A percentile compares a stretch with the other conserved stretches of the same genome.
Conservation (phyloP, 2,113 vertebrate genomes). For the Microcebus jonahi region DNA sequence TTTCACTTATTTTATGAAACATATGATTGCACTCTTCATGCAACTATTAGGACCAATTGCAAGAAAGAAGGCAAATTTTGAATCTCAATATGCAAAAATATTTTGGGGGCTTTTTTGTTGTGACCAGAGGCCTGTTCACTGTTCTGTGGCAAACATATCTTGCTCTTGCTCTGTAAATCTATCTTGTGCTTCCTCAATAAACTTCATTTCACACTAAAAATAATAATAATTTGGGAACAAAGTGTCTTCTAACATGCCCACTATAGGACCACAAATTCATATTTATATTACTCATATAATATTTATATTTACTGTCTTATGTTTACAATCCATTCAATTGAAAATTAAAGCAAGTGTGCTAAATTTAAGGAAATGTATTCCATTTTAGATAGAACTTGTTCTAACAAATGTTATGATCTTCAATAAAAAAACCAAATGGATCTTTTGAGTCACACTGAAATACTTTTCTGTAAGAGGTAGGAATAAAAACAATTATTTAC, state of each 20-base stretch:
- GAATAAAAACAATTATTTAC: not conserved
- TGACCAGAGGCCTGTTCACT: too few relatives aligned
- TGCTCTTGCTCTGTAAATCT: too few relatives aligned
- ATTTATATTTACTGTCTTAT: not conserved
- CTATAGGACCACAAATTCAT: not conserved
- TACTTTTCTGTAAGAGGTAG: not conserved
- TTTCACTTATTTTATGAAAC: not conserved
- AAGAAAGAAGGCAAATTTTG: not conserved
- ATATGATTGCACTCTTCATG: not conserved
- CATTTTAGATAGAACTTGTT: not conserved
- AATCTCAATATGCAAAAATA: constrained; percentile 28
- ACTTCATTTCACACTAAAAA: too few relatives aligned
- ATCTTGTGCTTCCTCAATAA: too few relatives aligned
- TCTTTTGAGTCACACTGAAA: not conserved
- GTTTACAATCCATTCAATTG: not conserved
- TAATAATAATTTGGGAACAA: not conserved
- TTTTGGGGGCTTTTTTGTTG: not conserved
- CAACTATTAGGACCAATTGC: not conserved
- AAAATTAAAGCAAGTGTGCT: not conserved
- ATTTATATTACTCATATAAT: not conserved
- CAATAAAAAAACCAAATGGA: not conserved
- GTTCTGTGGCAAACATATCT: too few relatives aligned
- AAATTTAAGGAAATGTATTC: not conserved
- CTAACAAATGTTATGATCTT: not conserved
- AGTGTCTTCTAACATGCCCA: not conserved